Evolutionary conservation across 2,888 invertebrate genomes (phyloP), one percentile per base, ranked within the genome.

Genomic region (Microctonus aethiopoides): DNA sequence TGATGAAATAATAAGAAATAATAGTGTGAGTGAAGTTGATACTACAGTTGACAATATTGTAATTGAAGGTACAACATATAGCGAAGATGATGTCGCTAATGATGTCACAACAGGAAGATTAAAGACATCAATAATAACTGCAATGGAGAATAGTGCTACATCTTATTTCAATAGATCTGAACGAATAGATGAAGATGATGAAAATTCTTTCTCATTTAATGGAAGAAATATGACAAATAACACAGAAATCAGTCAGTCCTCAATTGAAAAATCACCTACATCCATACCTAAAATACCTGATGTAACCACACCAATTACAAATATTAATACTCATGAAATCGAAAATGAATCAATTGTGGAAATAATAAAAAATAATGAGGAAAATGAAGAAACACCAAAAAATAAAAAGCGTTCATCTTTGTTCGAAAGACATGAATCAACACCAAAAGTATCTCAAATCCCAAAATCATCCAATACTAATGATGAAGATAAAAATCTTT

Each of bases 11-110:
- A 59, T 51, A 66, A 60, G 68, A 59, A 16, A 34, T 10, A 56
- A 57, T 62, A 59, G 70, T 66, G 67, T 65, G 62, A 70, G 59
- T 24, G 22, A 57, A 61, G 16, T 68, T 34, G 57, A 11, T 11
- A 70, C 69, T 59, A 54, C 64, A n/a, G 51, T 10, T 24, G 13
- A 54, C 24, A 26, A 24, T 54, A 24, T 24, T 4, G 6, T n/a
- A n/a, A n/a, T 22, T 10, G 51, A 52, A n/a, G 51, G 10, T 22
- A 52, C 39, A 5, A n/a, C n/a, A 13, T n/a, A 39, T 39, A n/a
- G 6, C 2, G 39, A 7, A 4, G 5, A n/a, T 16, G 9, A 16
- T 39, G 1, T n/a, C n/a, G 0, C 1, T 39, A 2, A 11, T 1
- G 10, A 36, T 39, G 10, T 1, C 5, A 39, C n/a, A 36, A 36